phyloP scores from a whole-genome alignment of 1,140 invertebrate genomes.

The Andrena cerasifolii region DNA sequence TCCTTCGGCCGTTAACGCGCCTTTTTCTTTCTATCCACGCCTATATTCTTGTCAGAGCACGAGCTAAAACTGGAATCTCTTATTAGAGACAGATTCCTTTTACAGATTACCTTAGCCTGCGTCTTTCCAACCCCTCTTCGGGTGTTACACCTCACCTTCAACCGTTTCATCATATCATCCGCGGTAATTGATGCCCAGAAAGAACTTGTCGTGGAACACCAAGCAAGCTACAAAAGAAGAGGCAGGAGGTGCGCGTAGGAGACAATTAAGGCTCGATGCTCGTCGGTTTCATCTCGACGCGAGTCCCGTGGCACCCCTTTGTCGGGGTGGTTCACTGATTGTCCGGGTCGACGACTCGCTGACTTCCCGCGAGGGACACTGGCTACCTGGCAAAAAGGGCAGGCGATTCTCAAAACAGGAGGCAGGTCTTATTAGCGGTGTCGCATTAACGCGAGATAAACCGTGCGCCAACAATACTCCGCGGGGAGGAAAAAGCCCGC shows the following conservation, averaged over 20 bases:
- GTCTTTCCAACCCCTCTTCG: too few relatives aligned
- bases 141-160: too few relatives aligned
- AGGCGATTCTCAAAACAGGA: slow-evolving; percentile 49
- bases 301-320: slow-evolving; percentile 36
- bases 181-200: too few relatives aligned
- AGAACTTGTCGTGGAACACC: too few relatives aligned
- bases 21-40: not conserved
- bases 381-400: slow-evolving; percentile 22
- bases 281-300: slow-evolving; percentile 52
- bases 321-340: slow-evolving; percentile 27
- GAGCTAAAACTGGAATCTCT: not conserved
- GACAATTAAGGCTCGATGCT: too few relatives aligned
- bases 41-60: not conserved
- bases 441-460: slow-evolving; percentile 52
- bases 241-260: not conserved
- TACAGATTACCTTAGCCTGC: too few relatives aligned
- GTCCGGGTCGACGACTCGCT: slow-evolving; percentile 14
- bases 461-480: slow-evolving; percentile 46
- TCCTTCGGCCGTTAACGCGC: not conserved
- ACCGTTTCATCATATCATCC: too few relatives aligned
- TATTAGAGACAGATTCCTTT: too few relatives aligned
- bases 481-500: slow-evolving; percentile 26
- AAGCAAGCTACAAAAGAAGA: not conserved
- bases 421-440: slow-evolving; percentile 55
- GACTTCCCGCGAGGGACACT: slow-evolving; percentile 49